Evolutionary conservation across 92 coral and sea anemone genomes (phyloP).

Genomic region (Zoanthus gigantus): DNA sequence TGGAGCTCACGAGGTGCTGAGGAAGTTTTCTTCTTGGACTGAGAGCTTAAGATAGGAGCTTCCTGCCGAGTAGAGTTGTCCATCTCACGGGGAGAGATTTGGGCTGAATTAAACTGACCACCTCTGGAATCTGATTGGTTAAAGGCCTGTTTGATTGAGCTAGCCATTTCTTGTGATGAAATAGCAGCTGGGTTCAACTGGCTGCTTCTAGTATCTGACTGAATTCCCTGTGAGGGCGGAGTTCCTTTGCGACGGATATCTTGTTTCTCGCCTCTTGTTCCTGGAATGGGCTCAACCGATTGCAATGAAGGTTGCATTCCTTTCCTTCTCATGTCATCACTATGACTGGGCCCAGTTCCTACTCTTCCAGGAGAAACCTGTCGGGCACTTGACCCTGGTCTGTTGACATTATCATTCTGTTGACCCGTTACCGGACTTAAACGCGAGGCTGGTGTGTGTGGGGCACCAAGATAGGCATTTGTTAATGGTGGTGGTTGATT

Average conservation of each 20-base stretch:
- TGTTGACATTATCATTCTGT: conserved; percentile 5
- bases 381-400: conserved; percentile 5
- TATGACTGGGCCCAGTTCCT: not conserved
- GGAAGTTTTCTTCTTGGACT: conserved; percentile 7
- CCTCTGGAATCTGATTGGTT: not conserved
- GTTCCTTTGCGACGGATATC: conserved; percentile 24
- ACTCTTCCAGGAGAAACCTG: conserved; percentile 5
- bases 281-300: not conserved
- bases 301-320: conserved; percentile 24
- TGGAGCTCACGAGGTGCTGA: conserved; percentile 15
- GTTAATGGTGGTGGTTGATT: conserved; percentile 14
- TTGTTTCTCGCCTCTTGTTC: conserved; percentile 15
- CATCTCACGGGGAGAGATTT: not conserved
- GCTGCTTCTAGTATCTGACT: not conserved
- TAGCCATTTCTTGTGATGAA: not conserved
- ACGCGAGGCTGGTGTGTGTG: conserved; percentile 27
- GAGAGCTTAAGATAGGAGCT: not conserved
- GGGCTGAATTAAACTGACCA: not conserved
- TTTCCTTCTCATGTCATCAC: conserved; percentile 7
- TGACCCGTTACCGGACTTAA: conserved; percentile 1
- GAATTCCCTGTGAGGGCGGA: conserved; percentile 58
- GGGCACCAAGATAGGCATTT: conserved; percentile 41
- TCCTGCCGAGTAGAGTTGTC: not conserved
- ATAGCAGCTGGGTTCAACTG: not conserved
- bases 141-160: not conserved